Conservation (phyloP, 2,113 vertebrate genomes). For the Hydropotes inermis region DNA sequence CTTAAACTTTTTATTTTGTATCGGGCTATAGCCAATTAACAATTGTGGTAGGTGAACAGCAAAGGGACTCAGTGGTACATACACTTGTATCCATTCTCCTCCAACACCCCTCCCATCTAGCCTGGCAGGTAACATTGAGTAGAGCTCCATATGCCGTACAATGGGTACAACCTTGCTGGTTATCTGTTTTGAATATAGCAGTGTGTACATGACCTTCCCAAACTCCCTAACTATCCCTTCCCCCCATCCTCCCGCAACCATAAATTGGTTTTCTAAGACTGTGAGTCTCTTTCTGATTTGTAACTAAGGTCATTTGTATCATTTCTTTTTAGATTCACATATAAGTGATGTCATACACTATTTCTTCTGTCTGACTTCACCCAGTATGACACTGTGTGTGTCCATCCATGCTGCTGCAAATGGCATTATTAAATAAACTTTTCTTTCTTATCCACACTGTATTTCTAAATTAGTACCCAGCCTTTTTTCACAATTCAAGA, state of each 20-base stretch:
- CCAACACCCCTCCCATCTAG: not conserved
- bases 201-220: not conserved
- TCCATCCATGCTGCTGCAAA: not conserved
- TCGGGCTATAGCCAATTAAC: not conserved
- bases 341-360: not conserved
- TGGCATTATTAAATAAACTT: not conserved
- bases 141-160: not conserved
- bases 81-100: not conserved
- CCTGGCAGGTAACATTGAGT: not conserved
- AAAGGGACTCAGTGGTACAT: not conserved
- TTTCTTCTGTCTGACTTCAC: not conserved
- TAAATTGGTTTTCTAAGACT: not conserved
- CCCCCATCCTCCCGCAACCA: rapidly evolving
- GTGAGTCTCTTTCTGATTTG: not conserved
- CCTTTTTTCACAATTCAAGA: not conserved
- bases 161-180: not conserved
- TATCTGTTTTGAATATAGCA: not conserved
- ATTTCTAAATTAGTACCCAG: not conserved
- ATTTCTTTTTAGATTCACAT: not conserved
- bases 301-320: not conserved
- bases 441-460: not conserved
- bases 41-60: not conserved
- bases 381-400: not conserved
- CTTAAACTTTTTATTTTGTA: not conserved
- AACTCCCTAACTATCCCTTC: not conserved